These are phyloP conservation scores for Drosophila nr. perissopoda DNA, from an alignment of 2,888 invertebrate species.

Conservation along the genomic window DNA sequence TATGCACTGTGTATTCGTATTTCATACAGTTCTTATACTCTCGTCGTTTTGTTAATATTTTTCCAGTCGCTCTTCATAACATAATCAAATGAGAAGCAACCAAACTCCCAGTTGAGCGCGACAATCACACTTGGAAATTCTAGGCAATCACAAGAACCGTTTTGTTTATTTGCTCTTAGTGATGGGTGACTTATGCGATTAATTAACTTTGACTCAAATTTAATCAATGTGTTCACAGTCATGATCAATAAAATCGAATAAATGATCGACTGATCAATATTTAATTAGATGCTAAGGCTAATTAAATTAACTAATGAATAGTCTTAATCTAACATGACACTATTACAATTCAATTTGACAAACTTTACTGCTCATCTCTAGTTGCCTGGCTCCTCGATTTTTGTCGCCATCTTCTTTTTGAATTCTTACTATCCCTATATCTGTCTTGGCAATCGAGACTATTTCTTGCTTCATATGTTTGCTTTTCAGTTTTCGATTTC, in stretches of 20 bases:
- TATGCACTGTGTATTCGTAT: not conserved
- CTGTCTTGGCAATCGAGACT: not conserved
- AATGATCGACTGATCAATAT: not conserved
- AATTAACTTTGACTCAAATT: not conserved
- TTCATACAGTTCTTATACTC: slow-evolving; percentile 16
- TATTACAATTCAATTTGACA: not conserved
- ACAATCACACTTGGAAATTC: slow-evolving; percentile 11
- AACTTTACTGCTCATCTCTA: slow-evolving; percentile 12
- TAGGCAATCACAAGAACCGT: slow-evolving; percentile 1
- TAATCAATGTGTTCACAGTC: not conserved
- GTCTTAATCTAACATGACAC: not conserved
- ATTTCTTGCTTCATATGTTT: not conserved
- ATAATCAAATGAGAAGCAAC: not conserved
- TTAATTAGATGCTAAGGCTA: not conserved
- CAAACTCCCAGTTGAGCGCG: not conserved
- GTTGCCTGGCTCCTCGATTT: not conserved
- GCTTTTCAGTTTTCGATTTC: not conserved
- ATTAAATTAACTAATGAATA: not conserved
- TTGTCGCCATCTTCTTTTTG: slow-evolving; percentile 3
- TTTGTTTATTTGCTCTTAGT: slow-evolving; percentile 11
- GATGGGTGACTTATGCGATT: slow-evolving; percentile 6
- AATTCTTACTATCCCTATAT: not conserved
- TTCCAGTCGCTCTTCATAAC: not conserved
- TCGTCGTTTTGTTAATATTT: not conserved
- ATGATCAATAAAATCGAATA: not conserved